Conservation (phyloP, 2,888 invertebrate species). For the Copidosoma aretas region DNA sequence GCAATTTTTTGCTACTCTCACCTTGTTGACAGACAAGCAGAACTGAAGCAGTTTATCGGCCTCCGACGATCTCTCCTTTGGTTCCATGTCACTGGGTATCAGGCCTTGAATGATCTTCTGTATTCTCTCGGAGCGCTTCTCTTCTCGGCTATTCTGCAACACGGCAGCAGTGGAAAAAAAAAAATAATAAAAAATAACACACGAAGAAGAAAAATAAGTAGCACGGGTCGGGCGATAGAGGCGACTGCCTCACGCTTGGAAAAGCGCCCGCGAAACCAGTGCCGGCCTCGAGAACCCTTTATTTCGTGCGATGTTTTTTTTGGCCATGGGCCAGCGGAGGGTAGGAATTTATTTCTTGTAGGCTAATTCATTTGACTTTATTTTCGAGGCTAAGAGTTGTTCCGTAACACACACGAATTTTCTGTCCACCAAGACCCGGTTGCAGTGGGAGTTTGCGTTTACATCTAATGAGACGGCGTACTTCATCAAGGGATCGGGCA, state of each 20-base stretch:
- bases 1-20: conserved; percentile 40
- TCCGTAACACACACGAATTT: neutral
- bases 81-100: conserved; percentile 60
- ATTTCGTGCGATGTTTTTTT: neutral
- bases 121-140: conserved; percentile 58
- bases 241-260: conserved; percentile 16
- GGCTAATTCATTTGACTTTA: conserved; percentile 15
- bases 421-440: neutral
- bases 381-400: conserved; percentile 2
- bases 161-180: neutral
- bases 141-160: conserved; percentile 59
- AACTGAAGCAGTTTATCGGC: conserved; percentile 61
- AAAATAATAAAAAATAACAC: neutral
- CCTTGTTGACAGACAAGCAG: conserved; percentile 61
- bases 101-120: conserved; percentile 59
- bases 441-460: neutral
- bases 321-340: neutral
- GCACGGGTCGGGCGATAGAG: neutral
- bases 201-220: neutral
- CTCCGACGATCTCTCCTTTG: conserved; percentile 58
- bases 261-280: neutral
- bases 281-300: neutral
- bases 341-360: neutral
- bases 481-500: neutral
- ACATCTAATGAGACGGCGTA: neutral